Evolutionary conservation across 2,888 invertebrate species (phyloP), one percentile per base, ranked within the genome.

Genomic region (Caenorhabditis plicata): DNA sequence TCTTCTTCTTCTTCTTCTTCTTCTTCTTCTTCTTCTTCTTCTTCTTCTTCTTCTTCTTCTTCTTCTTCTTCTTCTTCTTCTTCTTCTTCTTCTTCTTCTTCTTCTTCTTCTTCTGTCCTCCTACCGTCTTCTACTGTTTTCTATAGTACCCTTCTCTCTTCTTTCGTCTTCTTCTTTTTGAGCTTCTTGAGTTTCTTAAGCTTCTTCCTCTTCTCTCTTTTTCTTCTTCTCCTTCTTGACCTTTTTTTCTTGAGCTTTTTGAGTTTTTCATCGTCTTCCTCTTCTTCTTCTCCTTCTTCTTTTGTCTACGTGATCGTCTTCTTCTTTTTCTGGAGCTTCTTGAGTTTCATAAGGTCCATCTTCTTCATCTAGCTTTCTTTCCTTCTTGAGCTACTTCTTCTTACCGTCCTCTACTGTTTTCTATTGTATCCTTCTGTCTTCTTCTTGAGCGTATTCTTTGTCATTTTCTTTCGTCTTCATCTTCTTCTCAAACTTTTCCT

Each of bases 11-110:
- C 40, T n/a, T 5, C n/a, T 17, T 23, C 5, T 17, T 4, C 11
- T n/a, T 33, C 44, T 13, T 7, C 23, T 19, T 19, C 26, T 25
- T 8, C 11, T 15, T 25, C 32, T 11, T 9, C 11, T 20, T 11
- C 32, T 25, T 33, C 22, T 17, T 15, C 31, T 17, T 44, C 32
- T 5, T 9, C 20, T 33, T 17, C 32, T 23, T 25, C 26, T 15
- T 19, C 31, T 45, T 23, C 31, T 15, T 27, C 31, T 11, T 15
- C 22, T 31, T 38, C 44, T 51, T 38, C 27, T 36, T 44, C 43
- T 36, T 20, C 26, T 19, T 32, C 23, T 33, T 25, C 26, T 15
- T 33, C 49, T 38, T 39, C 31, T 15, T 51, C 38, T 43, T 31
- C 32, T 17, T 19, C 38, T 42, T 41, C 33, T 41, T 33, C 26